Evolutionary conservation across 2,797 vertebrate species (phyloP), one percentile per base, ranked within the genome.

Genomic region (Nyctibius grandis): DNA sequence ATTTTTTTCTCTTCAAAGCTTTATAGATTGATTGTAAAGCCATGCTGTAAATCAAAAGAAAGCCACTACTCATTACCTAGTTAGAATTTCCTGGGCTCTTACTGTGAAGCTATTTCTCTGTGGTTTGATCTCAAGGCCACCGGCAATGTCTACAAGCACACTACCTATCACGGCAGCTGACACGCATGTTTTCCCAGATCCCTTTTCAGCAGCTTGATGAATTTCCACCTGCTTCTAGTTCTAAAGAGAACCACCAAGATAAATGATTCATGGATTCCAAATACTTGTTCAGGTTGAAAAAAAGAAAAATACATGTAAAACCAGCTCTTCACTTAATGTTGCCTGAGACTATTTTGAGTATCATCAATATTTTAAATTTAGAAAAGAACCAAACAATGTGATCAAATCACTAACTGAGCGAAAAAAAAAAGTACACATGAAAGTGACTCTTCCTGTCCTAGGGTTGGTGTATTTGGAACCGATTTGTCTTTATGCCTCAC

Each of bases 111-210:
- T 97, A 89, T 98, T 98, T 98, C 98, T 98, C 94, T 85, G 76
- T 97, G 97, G 98, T 98, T 98, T 99, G 98, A 99, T 98, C 98
- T 98, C 88, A 11, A 92, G 98, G 98, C 98, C 98, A 97, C 96
- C 88, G 93, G 98, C 98, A 91, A 97, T 89, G 96, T 98, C 98
- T 98, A 95, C 69, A 40, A 98, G 98, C 89, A 6, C 60, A 53
- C 96, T 97, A 97, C 97, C 97, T 96, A 97, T 97, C 98, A 97
- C 94, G 93, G 95, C 95, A 97, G 96, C 93, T 95, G 80, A 97
- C 97, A 85, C 11, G 21, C 64, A 65, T 57, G 89, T 95, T 78
- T 91, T 84, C 75, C 91, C 47, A 68, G 85, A 88, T 83, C 73
- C 83, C 78, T 89, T 94, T 93, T 91, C 91, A 82, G 88, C 36